Evolutionary conservation across 2,797 vertebrate genomes (phyloP), one percentile per base, ranked within the genome.

Genomic region (Artibeus jamaicensis): DNA sequence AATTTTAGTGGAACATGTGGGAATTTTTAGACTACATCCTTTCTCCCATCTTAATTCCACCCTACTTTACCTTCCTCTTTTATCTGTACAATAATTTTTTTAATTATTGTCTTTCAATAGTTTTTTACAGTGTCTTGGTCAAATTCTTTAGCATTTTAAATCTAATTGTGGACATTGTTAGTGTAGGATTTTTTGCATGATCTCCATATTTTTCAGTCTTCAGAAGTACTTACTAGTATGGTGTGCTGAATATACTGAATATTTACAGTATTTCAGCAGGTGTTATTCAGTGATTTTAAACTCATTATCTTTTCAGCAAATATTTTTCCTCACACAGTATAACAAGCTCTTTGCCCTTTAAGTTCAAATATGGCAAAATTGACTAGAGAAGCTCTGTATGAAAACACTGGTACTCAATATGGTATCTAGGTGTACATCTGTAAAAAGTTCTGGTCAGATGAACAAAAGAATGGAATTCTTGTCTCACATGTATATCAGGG

Each of bases 341-440:
- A 77, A 78, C 6, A 39, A 32, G 6, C 1, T 24, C 92, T 76
- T 53, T 79, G 19, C 65, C 81, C 24, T 3, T 87, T 74, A n/a
- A 93, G 84, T 70, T 82, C 21, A 86, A 71, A 83, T 59, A 18
- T 89, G 18, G 9, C 21, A 65, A 94, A 76, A 82, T 94, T 84
- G 87, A 6, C 32, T 71, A 29, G 12, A 55, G 16, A 83, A 81
- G 4, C 18, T 94, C 29, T 82, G 4, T 65, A 6, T 92, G 73
- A 67, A 82, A 84, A 46, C 10, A 55, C 16, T 71, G 26, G 3
- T 53, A 62, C 22, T 39, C 50, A 62, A 44, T 22, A 55, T 46
- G 55, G 44, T 78, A 19, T 18, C 42, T n/a, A 84, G 9, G 8
- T 9, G 4, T 59, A 81, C 59, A 32, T 57, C 62, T 16, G 29